A percentile compares a stretch with the other conserved stretches of the same genome.
phyloP scores from a whole-genome alignment of 2,888 invertebrate genomes.

The Metalampra italica region DNA sequence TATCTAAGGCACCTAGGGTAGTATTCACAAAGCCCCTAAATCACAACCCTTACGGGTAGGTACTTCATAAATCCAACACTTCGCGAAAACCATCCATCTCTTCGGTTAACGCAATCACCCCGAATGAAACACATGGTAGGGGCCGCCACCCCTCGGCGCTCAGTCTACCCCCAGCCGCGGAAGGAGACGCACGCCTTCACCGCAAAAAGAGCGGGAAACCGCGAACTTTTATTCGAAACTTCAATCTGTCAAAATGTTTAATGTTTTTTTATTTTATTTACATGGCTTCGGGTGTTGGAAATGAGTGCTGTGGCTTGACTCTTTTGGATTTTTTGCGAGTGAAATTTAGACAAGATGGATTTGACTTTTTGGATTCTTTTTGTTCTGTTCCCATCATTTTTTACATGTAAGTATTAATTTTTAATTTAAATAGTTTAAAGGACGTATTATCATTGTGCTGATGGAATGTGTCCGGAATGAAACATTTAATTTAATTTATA shows the following conservation, averaged over 20 bases:
- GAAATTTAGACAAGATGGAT: constrained; percentile 33
- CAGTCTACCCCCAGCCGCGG: constrained; percentile 25
- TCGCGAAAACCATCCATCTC: constrained; percentile 3
- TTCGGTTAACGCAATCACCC: neutral
- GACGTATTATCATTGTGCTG: too few relatives aligned
- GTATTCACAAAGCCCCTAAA: neutral
- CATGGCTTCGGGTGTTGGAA: neutral
- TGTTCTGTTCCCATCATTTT: constrained; percentile 20
- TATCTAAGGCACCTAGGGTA: too few relatives aligned
- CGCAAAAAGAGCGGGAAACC: constrained; percentile 30
- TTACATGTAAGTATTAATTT: constrained; percentile 31
- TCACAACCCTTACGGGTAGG: neutral
- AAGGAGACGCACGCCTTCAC: constrained; percentile 22
- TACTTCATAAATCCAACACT: constrained; percentile 7
- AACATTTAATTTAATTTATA: too few relatives aligned
- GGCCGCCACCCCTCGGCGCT: constrained; percentile 7
- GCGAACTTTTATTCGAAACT: constrained; percentile 24
- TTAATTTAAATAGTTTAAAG: neutral
- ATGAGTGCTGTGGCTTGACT: constrained; percentile 11
- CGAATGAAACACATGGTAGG: constrained; percentile 8
- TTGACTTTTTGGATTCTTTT: constrained; percentile 26
- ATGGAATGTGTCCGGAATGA: too few relatives aligned
- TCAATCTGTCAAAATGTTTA: neutral
- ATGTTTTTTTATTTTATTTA: neutral
- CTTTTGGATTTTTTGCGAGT: constrained; percentile 9